Conservation (phyloP, 2,888 invertebrate species). For the Stenichneumon culpator region DNA sequence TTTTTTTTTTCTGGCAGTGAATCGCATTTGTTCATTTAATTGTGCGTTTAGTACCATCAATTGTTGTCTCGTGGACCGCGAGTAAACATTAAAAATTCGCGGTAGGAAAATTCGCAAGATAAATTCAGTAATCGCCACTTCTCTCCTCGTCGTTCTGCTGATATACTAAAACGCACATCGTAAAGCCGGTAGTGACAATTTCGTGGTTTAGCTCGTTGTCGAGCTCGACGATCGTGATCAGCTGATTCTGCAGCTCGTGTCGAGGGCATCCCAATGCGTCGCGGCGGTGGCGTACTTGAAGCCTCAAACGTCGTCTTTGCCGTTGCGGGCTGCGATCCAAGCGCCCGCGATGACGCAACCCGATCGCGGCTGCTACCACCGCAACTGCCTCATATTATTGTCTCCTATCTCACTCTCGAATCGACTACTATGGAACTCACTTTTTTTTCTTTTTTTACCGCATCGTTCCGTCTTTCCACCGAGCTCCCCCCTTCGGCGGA, state of each 20-base stretch:
- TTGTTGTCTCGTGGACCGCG: not conserved
- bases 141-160: not conserved
- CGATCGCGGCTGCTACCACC: not conserved
- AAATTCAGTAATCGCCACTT: not conserved
- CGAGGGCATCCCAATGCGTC: conserved; percentile 45
- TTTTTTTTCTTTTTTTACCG: not conserved
- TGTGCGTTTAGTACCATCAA: not conserved
- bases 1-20: no score
- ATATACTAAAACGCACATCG: conserved; percentile 18
- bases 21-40: not conserved
- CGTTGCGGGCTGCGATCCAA: conserved; percentile 36
- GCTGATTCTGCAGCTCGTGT: conserved; percentile 28
- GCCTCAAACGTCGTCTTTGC: conserved; percentile 11
- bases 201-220: not conserved
- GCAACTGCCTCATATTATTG: conserved; percentile 22
- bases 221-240: conserved; percentile 17
- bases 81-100: not conserved
- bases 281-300: conserved; percentile 14
- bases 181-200: not conserved
- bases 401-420: not conserved
- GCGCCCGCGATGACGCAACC: conserved; percentile 28
- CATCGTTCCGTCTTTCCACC: not conserved
- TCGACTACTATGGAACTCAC: not conserved
- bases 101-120: not conserved
- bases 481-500: not conserved